Base-by-base conservation (phyloP, 2,888 invertebrate genomes). In the Sialis lutaria region DNA sequence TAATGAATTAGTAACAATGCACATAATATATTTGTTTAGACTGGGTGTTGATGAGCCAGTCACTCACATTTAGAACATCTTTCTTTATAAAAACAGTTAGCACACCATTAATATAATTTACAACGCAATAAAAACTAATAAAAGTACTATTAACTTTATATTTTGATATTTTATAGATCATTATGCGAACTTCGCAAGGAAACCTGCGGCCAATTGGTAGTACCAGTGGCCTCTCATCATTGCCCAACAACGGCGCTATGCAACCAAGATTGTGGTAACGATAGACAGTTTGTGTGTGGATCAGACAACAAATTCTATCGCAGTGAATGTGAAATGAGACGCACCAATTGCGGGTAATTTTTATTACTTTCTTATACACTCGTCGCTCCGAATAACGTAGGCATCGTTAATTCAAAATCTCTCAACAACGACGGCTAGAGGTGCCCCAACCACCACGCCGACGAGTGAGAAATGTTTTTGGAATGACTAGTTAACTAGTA, bases 311-410 rank as follows among this genome's bases (percentile, higher is more conserved):
- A 87, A 60, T 84, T 91, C 62, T 90, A 91, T 65, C 79, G 82
- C 58, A 89, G 84, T 63, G 86, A 88, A 66, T 91, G 91, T 59
- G 79, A 88, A 61, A 91, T 91, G 90, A 86, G 84, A 64, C 78
- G 83, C 61, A 83, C 83, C 60, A 90, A 90, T 61, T 91, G 90
- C 67, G 90, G 85, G 84, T 83, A 58, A 67, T 67, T 57, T 40
- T 33, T 42, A 10, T 32, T 31, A 44, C 6, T 44, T 10, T 33
- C n/a, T n/a, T 10, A 43, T 6, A 35, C 41, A 6, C 37, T 41
- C 13, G 32, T 35, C 12, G 35, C 32, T 8, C 41, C n/a, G n/a
- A n/a, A n/a, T n/a, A n/a, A n/a, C n/a, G n/a, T n/a, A n/a, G n/a
- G n/a, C n/a, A n/a, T n/a, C 32, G 8, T 44, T 44, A n/a, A n/a